Conservation (phyloP, 1,140 invertebrate genomes). For the Zaprionus africanus region DNA sequence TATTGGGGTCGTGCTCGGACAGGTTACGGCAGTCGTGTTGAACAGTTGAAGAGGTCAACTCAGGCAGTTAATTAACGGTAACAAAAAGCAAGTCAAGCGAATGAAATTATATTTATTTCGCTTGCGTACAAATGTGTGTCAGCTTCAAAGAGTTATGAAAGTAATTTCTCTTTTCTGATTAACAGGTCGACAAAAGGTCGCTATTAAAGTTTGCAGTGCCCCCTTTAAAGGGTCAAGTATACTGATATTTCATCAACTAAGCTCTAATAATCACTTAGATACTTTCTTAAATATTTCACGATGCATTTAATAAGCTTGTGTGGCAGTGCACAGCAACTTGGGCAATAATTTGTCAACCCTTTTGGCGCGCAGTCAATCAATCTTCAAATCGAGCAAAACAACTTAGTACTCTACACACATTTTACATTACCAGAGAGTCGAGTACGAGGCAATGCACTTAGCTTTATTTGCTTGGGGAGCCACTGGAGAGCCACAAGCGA, state of each 20-base stretch:
- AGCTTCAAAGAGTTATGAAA: slow-evolving; percentile 7
- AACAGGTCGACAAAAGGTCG: background rate
- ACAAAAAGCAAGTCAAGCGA: background rate
- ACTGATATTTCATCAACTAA: background rate
- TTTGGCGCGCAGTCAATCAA: slow-evolving; percentile 39
- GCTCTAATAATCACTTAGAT: background rate
- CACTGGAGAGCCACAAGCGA: slow-evolving; percentile 40
- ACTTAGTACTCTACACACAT: slow-evolving; percentile 34
- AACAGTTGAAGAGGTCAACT: slow-evolving; percentile 5
- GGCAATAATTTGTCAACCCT: slow-evolving; percentile 21
- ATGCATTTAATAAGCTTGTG: background rate
- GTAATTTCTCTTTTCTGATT: slow-evolving; percentile 6
- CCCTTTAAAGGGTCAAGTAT: background rate
- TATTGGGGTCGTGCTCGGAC: background rate
- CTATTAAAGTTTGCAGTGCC: background rate
- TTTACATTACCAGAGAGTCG: slow-evolving; percentile 70
- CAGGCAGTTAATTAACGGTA: slow-evolving; percentile 8
- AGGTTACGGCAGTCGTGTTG: slow-evolving; percentile 5
- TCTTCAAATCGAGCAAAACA: slow-evolving; percentile 40
- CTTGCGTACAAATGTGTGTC: background rate
- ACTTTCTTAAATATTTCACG: no score
- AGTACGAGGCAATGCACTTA: slow-evolving; percentile 68
- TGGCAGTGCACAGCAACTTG: background rate
- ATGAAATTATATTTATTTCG: slow-evolving; percentile 9
- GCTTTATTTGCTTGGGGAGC: slow-evolving; percentile 77